These are phyloP conservation scores for Aurelia sp. DNA, from an alignment of 30 jellyfish, hydroid and myxozoan species.

Conservation along the genomic window DNA sequence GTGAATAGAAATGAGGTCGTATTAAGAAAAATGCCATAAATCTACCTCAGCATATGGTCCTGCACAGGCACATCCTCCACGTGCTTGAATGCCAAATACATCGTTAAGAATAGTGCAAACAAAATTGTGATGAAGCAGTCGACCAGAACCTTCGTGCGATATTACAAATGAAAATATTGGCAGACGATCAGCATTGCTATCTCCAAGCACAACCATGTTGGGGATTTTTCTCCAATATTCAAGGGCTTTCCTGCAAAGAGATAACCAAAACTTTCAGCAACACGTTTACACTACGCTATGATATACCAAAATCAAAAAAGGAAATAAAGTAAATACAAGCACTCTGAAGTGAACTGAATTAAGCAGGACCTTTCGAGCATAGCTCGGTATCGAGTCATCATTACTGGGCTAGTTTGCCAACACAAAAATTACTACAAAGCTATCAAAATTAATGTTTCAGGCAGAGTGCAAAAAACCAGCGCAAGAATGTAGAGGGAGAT, in stretches of 20 bases:
- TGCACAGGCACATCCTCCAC: constrained; percentile 99
- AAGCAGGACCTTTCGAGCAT: too few relatives aligned
- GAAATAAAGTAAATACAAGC: too few relatives aligned
- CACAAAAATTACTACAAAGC: too few relatives aligned
- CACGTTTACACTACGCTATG: too few relatives aligned
- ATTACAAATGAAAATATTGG: constrained; percentile 89
- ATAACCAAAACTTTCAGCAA: background rate
- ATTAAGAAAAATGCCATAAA: background rate
- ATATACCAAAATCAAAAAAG: too few relatives aligned
- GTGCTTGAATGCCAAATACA: constrained; percentile 92
- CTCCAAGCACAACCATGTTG: constrained; percentile 80
- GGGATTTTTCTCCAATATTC: constrained; percentile 57
- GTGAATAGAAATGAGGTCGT: too few relatives aligned
- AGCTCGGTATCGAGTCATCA: too few relatives aligned
- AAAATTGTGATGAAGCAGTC: constrained; percentile 89
- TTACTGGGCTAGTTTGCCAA: too few relatives aligned
- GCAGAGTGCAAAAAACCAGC: too few relatives aligned
- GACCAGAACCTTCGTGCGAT: constrained; percentile 75
- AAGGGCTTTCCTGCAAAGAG: constrained; percentile 42
- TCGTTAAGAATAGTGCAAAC: constrained; percentile 85
- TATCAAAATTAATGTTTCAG: too few relatives aligned
- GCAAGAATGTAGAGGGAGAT: too few relatives aligned
- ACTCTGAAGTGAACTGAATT: too few relatives aligned
- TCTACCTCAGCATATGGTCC: constrained; percentile 96
- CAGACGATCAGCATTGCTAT: constrained; percentile 67